phyloP scores from a whole-genome alignment of 2,888 invertebrate species.

The Pollenia amentaria region DNA sequence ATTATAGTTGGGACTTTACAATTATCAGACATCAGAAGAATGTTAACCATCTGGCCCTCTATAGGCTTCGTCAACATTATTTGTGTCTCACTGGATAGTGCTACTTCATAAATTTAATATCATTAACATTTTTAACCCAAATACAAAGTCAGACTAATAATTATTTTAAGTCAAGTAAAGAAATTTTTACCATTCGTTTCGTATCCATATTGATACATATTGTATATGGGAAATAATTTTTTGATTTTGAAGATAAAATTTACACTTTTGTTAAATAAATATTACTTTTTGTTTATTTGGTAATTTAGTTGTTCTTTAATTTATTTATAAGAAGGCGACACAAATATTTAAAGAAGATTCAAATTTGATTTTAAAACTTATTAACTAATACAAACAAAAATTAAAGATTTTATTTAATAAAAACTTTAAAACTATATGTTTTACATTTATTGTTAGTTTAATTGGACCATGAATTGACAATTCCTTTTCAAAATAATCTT shows the following conservation, averaged over 20 bases:
- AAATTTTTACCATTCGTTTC: too few relatives aligned
- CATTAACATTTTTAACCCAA: too few relatives aligned
- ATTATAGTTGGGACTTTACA: too few relatives aligned
- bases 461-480: constrained; percentile 83
- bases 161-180: too few relatives aligned
- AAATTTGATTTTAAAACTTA: constrained; percentile 65
- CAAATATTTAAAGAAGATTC: constrained; percentile 61
- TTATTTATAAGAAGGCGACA: constrained; percentile 67
- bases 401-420: constrained; percentile 30
- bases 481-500: constrained; percentile 55
- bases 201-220: neutral
- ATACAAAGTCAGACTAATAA: too few relatives aligned
- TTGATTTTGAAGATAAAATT: neutral
- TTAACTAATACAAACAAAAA: constrained; percentile 57
- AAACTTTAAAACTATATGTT: constrained; percentile 64
- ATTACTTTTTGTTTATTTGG: constrained; percentile 16
- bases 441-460: constrained; percentile 80
- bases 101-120: too few relatives aligned
- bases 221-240: neutral
- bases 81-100: too few relatives aligned
- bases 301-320: constrained; percentile 45
- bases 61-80: too few relatives aligned
- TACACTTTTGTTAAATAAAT: too few relatives aligned
- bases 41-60: too few relatives aligned
- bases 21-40: too few relatives aligned